Evolutionary conservation across 1,140 invertebrate genomes (phyloP).

Genomic region (Hormaphis cornu): DNA sequence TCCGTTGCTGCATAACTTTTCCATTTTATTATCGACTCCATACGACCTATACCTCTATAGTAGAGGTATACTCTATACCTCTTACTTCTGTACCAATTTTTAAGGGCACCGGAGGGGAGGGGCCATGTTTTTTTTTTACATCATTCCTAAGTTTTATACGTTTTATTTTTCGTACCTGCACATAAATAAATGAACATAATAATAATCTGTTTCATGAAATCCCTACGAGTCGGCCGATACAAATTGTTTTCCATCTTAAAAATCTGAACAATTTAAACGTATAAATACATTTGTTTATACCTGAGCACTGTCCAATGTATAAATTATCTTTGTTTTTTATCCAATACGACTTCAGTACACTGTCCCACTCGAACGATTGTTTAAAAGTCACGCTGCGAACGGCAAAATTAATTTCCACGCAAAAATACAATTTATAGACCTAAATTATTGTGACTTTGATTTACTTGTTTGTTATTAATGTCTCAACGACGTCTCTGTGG

Average conservation of each 20-base stretch:
- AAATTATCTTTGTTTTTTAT: conserved; percentile 69
- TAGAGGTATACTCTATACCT: too few species aligned
- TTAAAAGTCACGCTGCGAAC: conserved; percentile 54
- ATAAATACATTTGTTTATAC: neutral
- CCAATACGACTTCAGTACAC: conserved; percentile 86
- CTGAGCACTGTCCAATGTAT: conserved; percentile 69
- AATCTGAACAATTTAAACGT: conserved; percentile 89
- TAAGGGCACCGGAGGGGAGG: too few species aligned
- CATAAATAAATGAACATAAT: too few species aligned
- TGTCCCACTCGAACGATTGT: conserved; percentile 84
- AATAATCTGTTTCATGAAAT: too few species aligned
- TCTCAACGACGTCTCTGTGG: conserved; percentile 76
- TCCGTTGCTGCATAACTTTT: too few species aligned
- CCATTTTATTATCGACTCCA: too few species aligned
- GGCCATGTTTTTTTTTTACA: conserved; percentile 70
- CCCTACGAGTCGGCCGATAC: too few species aligned
- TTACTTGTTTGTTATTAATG: conserved; percentile 68
- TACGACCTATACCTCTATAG: too few species aligned
- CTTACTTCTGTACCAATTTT: too few species aligned
- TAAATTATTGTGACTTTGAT: too few species aligned
- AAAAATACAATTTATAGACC: too few species aligned
- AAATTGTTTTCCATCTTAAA: too few species aligned
- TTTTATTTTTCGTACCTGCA: conserved; percentile 81
- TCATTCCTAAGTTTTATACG: conserved; percentile 79
- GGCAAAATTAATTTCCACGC: neutral